Evolutionary conservation across 2,113 vertebrate genomes (phyloP).

Genomic region (Apus apus): DNA sequence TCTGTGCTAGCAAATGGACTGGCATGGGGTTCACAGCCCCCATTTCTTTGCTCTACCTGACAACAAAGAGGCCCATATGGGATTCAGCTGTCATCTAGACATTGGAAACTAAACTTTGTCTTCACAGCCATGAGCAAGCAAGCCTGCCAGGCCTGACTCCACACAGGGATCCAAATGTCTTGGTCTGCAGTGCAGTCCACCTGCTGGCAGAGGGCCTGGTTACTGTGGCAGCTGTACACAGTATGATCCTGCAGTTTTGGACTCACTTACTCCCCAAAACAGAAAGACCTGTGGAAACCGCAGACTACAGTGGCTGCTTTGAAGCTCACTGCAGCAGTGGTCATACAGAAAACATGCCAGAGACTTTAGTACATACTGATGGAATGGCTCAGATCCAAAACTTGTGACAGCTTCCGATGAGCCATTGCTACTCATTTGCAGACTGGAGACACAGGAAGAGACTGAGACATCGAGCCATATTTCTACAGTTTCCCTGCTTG

Average conservation of each 20-base stretch:
- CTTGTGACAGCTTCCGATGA: not conserved
- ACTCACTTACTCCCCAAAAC: not conserved
- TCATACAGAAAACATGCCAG: not conserved
- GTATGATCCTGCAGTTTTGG: not conserved
- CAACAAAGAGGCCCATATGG: not conserved
- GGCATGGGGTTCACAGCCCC: fast-evolving
- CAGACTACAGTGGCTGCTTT: not conserved
- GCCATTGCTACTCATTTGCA: not conserved
- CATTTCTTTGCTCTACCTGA: not conserved
- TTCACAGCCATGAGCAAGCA: not conserved
- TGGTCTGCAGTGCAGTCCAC: fast-evolving
- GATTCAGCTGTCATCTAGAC: not conserved
- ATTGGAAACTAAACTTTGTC: not conserved
- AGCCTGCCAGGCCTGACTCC: fast-evolving
- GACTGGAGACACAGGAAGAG: fast-evolving
- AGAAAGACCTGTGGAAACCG: not conserved
- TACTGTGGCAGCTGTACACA: fast-evolving
- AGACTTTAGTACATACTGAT: not conserved
- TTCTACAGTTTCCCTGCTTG: not conserved
- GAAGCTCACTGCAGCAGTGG: not conserved
- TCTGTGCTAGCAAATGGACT: not conserved
- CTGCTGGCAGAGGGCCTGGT: not conserved
- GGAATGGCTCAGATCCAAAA: not conserved
- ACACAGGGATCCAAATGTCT: fast-evolving
- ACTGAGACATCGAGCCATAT: fast-evolving